Evolutionary conservation across 2,888 invertebrate genomes (phyloP), one percentile per base, ranked within the genome.

Genomic region (Mesorhabditis sp.): DNA sequence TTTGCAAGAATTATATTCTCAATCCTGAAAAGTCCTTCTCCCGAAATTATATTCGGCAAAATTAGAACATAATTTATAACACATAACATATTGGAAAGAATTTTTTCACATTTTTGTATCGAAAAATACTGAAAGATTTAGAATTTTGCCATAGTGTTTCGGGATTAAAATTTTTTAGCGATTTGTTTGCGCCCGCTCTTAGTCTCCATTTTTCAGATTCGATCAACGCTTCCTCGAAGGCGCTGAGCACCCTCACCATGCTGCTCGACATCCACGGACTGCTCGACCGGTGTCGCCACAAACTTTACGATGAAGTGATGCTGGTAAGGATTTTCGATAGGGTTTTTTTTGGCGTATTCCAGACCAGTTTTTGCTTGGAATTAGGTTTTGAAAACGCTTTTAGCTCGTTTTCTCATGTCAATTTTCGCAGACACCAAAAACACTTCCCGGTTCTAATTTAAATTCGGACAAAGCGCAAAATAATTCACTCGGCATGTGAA

Each of bases 191-290:
- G 43, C 3, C 2, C 43, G 3, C 6, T 62, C 43, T 2, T 3
- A n/a, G 2, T n/a, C 28, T 13, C 28, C n/a, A 7, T 63, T 63
- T 70, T 72, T 66, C 67, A 72, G 73, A 75, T 15, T 74, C 74
- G 13, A 41, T 64, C 10, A 70, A 70, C 65, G 74, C 74, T 15
- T 66, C 73, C 43, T 45, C 74, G 4, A 67, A 70, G 4, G 76
- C 74, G n/a, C 72, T 74, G 62, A 66, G 74, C 3, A 78, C 80
- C 3, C 71, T 82, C n/a, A 74, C 74, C 4, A 69, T 70, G 45
- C 71, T 82, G 13, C 70, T 79, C 28, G 80, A 80, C 61, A 66
- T 81, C 5, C 68, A 74, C n/a, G 71, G 70, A n/a, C 72, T 82
- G 15, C 78, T 82, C 69, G 74, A 72, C 28, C 72, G 76, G 28